phyloP scores from a whole-genome alignment of 2,797 vertebrate genomes.

The Tolypeutes matacus region DNA sequence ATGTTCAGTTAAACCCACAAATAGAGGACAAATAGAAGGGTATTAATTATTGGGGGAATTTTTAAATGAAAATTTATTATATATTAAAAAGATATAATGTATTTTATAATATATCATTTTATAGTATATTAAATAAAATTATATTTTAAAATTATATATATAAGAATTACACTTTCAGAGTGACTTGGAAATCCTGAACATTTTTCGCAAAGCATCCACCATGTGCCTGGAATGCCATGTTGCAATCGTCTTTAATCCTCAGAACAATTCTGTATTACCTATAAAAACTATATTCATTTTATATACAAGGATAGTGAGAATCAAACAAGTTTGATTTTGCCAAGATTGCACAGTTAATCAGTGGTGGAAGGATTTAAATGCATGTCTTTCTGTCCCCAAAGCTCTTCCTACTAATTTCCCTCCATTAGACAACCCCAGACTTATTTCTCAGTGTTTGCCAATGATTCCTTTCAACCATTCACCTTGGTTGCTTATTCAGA shows the following conservation, averaged over 20 bases:
- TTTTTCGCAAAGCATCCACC: neutral
- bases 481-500: neutral
- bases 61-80: neutral
- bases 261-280: neutral
- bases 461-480: neutral
- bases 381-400: neutral
- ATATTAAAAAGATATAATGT: neutral
- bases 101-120: too few species aligned
- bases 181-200: slow-evolving; percentile 11
- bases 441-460: neutral
- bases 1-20: too few species aligned
- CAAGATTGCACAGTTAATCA: neutral
- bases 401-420: neutral
- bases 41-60: neutral
- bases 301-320: neutral
- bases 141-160: neutral
- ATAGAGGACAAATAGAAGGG: neutral
- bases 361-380: neutral
- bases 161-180: neutral
- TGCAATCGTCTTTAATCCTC: slow-evolving; percentile 6
- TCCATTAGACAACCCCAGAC: neutral
- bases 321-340: slow-evolving; percentile 32
- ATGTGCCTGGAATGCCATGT: neutral
- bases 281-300: neutral
- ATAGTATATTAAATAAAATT: too few species aligned